Percentiles rank a stretch among this genome's conserved stretches.
Conservation (phyloP, 2,888 invertebrate genomes). For the Cephus pulcher region DNA sequence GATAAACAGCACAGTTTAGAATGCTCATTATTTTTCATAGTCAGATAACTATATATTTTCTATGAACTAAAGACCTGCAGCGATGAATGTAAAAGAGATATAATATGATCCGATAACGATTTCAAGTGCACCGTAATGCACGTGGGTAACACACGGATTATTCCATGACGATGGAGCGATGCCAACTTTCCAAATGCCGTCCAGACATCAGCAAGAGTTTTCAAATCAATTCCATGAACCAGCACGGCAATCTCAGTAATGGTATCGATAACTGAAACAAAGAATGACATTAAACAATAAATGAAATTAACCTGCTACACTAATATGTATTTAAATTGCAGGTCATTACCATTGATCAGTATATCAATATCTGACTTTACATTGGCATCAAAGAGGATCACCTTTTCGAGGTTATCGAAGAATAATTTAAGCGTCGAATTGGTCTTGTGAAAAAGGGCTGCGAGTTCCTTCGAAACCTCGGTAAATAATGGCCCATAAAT, state of each 20-base stretch:
- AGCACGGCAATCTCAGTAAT: slow-evolving; percentile 48
- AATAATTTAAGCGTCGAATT: slow-evolving; percentile 46
- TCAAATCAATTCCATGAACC: slow-evolving; percentile 48
- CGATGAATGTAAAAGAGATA: slow-evolving; percentile 24
- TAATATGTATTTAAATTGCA: not conserved
- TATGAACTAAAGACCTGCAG: slow-evolving; percentile 34
- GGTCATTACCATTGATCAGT: slow-evolving; percentile 40
- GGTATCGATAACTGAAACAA: slow-evolving; percentile 40
- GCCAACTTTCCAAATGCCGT: slow-evolving; percentile 54
- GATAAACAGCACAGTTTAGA: slow-evolving; percentile 13
- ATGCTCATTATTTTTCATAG: slow-evolving; percentile 21
- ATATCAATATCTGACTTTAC: slow-evolving; percentile 42
- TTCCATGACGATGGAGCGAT: slow-evolving; percentile 27
- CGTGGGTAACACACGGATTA: slow-evolving; percentile 30
- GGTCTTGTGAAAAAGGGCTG: slow-evolving; percentile 48
- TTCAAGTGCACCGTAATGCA: slow-evolving; percentile 37
- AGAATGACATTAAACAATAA: not conserved
- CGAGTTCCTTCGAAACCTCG: slow-evolving; percentile 39
- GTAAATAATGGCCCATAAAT: slow-evolving; percentile 42
- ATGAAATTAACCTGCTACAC: not conserved
- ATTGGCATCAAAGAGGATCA: slow-evolving; percentile 42
- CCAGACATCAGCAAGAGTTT: slow-evolving; percentile 52
- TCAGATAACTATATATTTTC: slow-evolving; percentile 18
- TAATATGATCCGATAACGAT: slow-evolving; percentile 35
- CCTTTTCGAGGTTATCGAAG: slow-evolving; percentile 43